phyloP scores from a whole-genome alignment of 2,888 invertebrate species.

The Byasa hedistus region DNA sequence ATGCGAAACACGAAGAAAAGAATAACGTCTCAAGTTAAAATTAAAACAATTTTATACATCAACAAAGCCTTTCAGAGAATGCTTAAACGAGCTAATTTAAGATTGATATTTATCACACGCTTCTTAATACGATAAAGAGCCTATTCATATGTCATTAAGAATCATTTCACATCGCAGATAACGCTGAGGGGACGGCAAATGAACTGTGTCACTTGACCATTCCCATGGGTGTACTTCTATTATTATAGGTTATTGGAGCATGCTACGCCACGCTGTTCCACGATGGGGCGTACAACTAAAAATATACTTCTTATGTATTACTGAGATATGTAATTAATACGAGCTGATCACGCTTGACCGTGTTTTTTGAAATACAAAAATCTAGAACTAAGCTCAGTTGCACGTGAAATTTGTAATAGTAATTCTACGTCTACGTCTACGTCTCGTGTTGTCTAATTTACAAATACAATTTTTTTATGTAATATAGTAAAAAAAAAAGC shows the following conservation, averaged over 20 bases:
- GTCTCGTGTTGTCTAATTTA: too few relatives aligned
- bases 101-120: not conserved
- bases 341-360: not conserved
- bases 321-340: not conserved
- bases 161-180: not conserved
- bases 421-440: too few relatives aligned
- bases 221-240: not conserved
- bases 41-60: not conserved
- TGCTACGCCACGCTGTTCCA: constrained; percentile 2
- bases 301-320: constrained; percentile 4
- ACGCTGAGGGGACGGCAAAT: not conserved
- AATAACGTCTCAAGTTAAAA: too few relatives aligned
- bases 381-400: too few relatives aligned
- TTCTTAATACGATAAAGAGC: not conserved
- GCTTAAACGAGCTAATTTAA: not conserved
- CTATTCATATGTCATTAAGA: not conserved
- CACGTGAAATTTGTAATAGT: too few relatives aligned
- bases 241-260: constrained; percentile 18
- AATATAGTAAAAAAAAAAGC: too few relatives aligned
- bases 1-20: too few relatives aligned
- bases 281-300: constrained; percentile 7
- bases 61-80: not conserved
- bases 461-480: too few relatives aligned
- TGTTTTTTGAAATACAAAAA: too few relatives aligned
- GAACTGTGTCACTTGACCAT: constrained; percentile 1